These are phyloP conservation scores for Wiebesia pumilae DNA, from an alignment of 1,140 invertebrate species.

Conservation along the genomic window DNA sequence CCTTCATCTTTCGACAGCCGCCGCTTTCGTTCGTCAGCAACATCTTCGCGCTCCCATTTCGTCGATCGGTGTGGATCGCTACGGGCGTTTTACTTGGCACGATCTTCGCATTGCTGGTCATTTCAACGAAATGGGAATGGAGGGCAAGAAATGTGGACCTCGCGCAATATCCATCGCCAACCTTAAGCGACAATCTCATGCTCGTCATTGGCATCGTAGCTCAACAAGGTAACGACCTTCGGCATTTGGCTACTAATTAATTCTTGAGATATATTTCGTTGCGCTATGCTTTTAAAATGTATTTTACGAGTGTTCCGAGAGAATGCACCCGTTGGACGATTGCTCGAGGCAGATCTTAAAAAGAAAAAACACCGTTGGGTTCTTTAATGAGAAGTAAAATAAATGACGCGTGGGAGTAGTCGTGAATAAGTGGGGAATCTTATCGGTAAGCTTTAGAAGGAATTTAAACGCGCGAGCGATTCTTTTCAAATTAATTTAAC, in stretches of 20 bases:
- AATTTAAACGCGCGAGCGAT: too few species aligned
- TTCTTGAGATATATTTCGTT: background rate
- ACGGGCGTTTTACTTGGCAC: constrained; percentile 46
- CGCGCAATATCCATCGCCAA: constrained; percentile 52
- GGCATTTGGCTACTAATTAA: background rate
- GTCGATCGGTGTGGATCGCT: constrained; percentile 78
- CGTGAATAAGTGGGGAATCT: too few species aligned
- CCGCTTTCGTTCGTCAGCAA: constrained; percentile 81
- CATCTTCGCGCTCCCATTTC: constrained; percentile 79
- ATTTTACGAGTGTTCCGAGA: too few species aligned
- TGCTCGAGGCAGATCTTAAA: too few species aligned
- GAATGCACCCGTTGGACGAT: too few species aligned
- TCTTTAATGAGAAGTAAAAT: too few species aligned
- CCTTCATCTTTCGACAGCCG: constrained; percentile 81
- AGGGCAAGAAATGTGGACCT: constrained; percentile 69
- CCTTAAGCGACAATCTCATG: constrained; percentile 63
- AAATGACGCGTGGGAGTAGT: too few species aligned
- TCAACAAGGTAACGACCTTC: constrained; percentile 62
- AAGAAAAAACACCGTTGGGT: too few species aligned
- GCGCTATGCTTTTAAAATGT: background rate
- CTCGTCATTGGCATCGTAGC: constrained; percentile 62
- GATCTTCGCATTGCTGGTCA: constrained; percentile 14
- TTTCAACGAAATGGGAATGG: constrained; percentile 45
- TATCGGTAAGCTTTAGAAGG: too few species aligned
- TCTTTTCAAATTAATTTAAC: too few species aligned